phyloP scores from a whole-genome alignment of 2,113 vertebrate genomes.

The Crypturellus undulatus region DNA sequence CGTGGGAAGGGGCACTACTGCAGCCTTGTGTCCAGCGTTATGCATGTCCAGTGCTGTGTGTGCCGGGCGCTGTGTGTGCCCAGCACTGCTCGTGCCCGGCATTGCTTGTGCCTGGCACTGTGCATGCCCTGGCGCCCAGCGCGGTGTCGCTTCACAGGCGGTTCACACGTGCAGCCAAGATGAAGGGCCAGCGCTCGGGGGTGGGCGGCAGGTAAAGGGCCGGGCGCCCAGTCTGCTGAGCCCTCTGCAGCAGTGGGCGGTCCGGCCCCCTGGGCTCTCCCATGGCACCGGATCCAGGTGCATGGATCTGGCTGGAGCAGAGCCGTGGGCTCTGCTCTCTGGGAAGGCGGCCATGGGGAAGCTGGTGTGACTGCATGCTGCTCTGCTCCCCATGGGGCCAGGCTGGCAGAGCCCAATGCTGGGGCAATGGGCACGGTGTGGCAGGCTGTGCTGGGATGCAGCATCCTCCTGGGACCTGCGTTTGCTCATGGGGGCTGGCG shows the following conservation, averaged over 20 bases:
- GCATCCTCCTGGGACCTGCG: not conserved
- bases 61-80: too few relatives aligned
- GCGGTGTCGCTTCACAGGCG: constrained; percentile 78
- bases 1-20: fast-evolving
- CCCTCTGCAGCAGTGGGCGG: not conserved
- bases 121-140: not conserved
- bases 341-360: not conserved
- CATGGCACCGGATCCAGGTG: fast-evolving
- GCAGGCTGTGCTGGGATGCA: not conserved
- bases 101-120: fast-evolving
- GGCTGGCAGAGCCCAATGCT: not conserved
- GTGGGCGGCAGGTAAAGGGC: constrained; percentile 78
- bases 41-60: too few relatives aligned
- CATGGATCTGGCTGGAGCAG: not conserved
- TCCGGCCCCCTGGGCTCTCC: not conserved
- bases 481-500: too few relatives aligned
- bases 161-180: constrained; percentile 61
- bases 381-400: not conserved
- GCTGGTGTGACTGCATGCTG: not conserved
- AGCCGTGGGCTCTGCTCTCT: not conserved
- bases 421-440: not conserved
- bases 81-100: fast-evolving
- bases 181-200: constrained; percentile 36
- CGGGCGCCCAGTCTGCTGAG: not conserved
- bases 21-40: fast-evolving